A percentile compares a stretch with the other conserved stretches of the same genome.
These are phyloP conservation scores for Nipponia nippon DNA, from an alignment of 2,113 vertebrate genomes.

Conservation along the genomic window DNA sequence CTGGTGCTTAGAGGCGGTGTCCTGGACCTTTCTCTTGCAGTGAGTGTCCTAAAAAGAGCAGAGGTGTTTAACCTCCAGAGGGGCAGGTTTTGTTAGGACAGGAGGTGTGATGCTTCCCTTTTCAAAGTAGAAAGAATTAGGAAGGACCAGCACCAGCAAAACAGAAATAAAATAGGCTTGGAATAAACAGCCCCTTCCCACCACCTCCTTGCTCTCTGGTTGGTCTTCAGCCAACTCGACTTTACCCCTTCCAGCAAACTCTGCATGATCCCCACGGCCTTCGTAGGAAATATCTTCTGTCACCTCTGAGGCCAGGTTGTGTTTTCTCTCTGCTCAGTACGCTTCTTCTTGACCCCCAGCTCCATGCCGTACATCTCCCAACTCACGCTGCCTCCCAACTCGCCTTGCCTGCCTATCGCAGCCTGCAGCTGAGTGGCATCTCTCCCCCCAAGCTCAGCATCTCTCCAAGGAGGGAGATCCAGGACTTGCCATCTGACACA, in stretches of 20 bases:
- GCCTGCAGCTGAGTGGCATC: background rate
- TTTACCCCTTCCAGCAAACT: background rate
- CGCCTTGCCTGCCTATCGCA: background rate
- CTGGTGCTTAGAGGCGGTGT: rapidly evolving
- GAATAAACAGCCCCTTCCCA: background rate
- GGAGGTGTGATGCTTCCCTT: background rate
- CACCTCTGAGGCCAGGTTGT: background rate
- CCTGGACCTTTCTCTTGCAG: background rate
- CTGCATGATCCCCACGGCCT: background rate
- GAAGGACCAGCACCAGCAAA: background rate
- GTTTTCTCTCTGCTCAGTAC: background rate
- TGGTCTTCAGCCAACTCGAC: background rate
- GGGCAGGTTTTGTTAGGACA: background rate
- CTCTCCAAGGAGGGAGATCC: background rate
- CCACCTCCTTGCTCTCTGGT: background rate
- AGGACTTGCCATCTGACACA: background rate
- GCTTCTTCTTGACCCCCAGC: background rate
- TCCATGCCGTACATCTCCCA: background rate
- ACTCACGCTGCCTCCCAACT: background rate
- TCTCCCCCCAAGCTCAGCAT: background rate
- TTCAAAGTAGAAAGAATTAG: background rate
- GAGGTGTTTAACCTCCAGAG: background rate
- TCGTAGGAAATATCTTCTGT: background rate
- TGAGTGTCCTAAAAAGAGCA: background rate
- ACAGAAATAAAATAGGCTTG: background rate